These are phyloP conservation scores for Drosophila pallidifrons DNA, from an alignment of 1,140 invertebrate species.

Conservation along the genomic window DNA sequence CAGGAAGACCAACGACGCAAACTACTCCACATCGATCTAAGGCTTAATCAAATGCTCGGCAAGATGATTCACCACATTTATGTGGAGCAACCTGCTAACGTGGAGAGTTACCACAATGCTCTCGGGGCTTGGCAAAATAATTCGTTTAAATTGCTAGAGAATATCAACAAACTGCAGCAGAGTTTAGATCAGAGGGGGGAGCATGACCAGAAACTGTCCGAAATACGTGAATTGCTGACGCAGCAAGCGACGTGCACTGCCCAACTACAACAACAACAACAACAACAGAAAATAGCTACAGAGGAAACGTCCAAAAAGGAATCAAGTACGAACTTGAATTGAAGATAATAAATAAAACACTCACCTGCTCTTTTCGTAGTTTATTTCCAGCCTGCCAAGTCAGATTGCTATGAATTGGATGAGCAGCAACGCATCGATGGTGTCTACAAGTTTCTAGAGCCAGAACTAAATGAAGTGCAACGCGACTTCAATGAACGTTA, in stretches of 20 bases:
- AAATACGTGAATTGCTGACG: constrained; percentile 13
- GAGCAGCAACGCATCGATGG: constrained; percentile 54
- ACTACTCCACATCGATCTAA: constrained; percentile 57
- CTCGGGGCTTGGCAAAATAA: constrained; percentile 7
- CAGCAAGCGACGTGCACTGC: constrained; percentile 10
- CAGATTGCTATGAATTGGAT: constrained; percentile 64
- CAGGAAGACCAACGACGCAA: constrained; percentile 57
- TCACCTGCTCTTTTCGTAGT: constrained; percentile 34
- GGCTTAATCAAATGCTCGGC: constrained; percentile 61
- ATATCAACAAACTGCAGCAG: constrained; percentile 1
- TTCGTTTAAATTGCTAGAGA: neutral
- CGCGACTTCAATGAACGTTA: constrained; percentile 75
- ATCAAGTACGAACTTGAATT: neutral
- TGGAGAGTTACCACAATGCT: constrained; percentile 22
- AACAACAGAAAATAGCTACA: no score
- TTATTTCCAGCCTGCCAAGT: constrained; percentile 44
- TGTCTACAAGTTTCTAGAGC: constrained; percentile 68
- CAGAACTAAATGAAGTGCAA: constrained; percentile 61
- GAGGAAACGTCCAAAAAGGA: neutral
- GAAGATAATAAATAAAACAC: neutral
- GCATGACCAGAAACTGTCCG: constrained; percentile 25
- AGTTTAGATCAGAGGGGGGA: constrained; percentile 31
- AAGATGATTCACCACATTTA: constrained; percentile 57
- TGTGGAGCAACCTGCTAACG: constrained; percentile 7
- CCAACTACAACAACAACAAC: neutral